These are phyloP conservation scores for Turritopsis dohrnii DNA, from an alignment of 30 jellyfish, hydroid and myxozoan genomes.

Conservation along the genomic window DNA sequence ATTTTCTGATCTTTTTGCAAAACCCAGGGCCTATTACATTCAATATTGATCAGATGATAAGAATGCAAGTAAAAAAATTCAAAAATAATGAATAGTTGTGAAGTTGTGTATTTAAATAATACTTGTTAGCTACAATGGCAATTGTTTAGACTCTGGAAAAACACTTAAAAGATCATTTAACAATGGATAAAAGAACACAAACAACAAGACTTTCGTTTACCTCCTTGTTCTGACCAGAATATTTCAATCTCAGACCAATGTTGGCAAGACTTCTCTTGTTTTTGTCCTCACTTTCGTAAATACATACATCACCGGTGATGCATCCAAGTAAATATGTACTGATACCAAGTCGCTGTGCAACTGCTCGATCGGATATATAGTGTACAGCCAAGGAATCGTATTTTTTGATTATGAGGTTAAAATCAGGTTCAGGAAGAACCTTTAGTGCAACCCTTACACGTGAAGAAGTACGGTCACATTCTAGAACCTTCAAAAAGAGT, in stretches of 20 bases:
- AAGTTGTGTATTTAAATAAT: too few relatives aligned
- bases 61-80: too few relatives aligned
- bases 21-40: slow-evolving; percentile 71
- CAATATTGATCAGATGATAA: too few relatives aligned
- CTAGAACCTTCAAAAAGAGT: slow-evolving; percentile 51
- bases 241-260: slow-evolving; percentile 75
- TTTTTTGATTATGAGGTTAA: slow-evolving; percentile 38
- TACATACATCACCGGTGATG: slow-evolving; percentile 57
- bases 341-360: slow-evolving; percentile 64
- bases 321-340: slow-evolving; percentile 43
- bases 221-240: slow-evolving; percentile 87
- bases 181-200: too few relatives aligned
- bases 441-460: slow-evolving; percentile 71
- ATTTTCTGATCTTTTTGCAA: slow-evolving; percentile 65
- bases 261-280: slow-evolving; percentile 30
- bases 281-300: slow-evolving; percentile 11
- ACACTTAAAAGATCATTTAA: too few relatives aligned
- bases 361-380: slow-evolving; percentile 42
- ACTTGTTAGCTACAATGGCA: too few relatives aligned
- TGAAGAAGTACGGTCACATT: slow-evolving; percentile 44
- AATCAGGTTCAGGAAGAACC: slow-evolving; percentile 72
- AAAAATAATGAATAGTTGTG: too few relatives aligned
- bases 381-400: slow-evolving; percentile 46
- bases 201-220: slow-evolving; percentile 33
- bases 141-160: too few relatives aligned